Conservation (phyloP, 2,797 vertebrate genomes). For the Pogonophryne albipinna region DNA sequence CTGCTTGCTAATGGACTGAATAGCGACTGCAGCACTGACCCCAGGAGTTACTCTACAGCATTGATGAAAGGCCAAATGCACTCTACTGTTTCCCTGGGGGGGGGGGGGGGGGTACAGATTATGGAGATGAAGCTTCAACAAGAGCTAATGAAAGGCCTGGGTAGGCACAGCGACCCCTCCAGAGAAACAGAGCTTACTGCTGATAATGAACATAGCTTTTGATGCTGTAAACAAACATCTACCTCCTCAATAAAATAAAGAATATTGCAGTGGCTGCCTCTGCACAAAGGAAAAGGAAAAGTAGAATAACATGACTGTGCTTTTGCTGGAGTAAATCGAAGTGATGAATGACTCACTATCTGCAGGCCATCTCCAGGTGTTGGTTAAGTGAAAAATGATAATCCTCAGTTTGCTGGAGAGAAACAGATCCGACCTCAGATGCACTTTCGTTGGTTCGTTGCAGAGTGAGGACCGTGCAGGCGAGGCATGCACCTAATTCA, state of each 20-base stretch:
- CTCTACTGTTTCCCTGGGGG: constrained; percentile 5
- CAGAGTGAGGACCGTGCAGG: neutral
- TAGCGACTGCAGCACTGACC: constrained; percentile 15
- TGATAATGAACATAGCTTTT: constrained; percentile 37
- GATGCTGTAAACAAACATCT: constrained; percentile 38
- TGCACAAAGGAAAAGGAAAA: neutral
- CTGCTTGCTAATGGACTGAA: constrained; percentile 55
- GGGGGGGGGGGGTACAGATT: constrained; percentile 14
- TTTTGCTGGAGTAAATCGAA: constrained; percentile 39
- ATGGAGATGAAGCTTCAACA: constrained; percentile 19
- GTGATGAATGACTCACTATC: constrained; percentile 55
- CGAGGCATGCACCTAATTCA: neutral
- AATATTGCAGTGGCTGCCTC: constrained; percentile 25
- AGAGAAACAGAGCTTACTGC: constrained; percentile 15
- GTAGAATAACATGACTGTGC: neutral
- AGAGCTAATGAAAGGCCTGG: constrained; percentile 32
- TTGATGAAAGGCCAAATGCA: constrained; percentile 52
- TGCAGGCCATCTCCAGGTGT: constrained; percentile 28
- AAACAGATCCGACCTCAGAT: constrained; percentile 1
- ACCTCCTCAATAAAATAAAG: constrained; percentile 32
- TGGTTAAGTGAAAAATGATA: constrained; percentile 45
- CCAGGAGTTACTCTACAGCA: constrained; percentile 41
- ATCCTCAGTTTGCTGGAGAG: constrained; percentile 2
- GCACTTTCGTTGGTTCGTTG: neutral
- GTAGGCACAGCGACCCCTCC: neutral